Percentiles rank a stretch among this genome's conserved stretches.
phyloP scores from a whole-genome alignment of 2,113 vertebrate species.

The cat (Felis catus) region DNA sequence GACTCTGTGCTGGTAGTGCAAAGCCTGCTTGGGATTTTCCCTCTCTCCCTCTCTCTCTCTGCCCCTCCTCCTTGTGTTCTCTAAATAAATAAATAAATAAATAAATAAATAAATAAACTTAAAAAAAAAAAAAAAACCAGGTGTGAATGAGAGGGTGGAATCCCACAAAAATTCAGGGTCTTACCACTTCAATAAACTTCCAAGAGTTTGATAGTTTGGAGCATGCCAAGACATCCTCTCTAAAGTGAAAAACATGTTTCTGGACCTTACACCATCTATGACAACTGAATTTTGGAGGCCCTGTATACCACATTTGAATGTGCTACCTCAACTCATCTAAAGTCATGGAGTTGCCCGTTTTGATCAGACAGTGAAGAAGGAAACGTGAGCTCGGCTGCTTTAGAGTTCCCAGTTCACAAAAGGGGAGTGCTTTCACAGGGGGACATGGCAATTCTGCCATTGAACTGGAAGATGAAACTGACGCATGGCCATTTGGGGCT shows the following conservation, averaged over 20 bases:
- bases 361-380: background rate
- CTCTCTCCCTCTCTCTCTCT: too few relatives aligned
- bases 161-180: background rate
- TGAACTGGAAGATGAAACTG: background rate
- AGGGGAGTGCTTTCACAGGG: background rate
- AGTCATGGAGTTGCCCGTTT: background rate
- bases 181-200: background rate
- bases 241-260: background rate
- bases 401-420: background rate
- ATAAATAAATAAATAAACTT: too few relatives aligned
- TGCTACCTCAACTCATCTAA: background rate
- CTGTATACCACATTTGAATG: background rate
- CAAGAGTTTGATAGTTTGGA: background rate
- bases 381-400: background rate
- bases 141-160: background rate
- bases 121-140: background rate
- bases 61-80: too few relatives aligned
- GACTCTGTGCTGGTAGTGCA: too few relatives aligned
- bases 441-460: background rate
- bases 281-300: background rate
- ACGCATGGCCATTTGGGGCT: too few relatives aligned
- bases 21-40: too few relatives aligned
- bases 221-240: background rate
- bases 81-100: too few relatives aligned
- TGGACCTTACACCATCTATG: background rate